These are phyloP conservation scores for Menidia beryllina DNA, from an alignment of 2,113 vertebrate genomes.

Conservation along the genomic window DNA sequence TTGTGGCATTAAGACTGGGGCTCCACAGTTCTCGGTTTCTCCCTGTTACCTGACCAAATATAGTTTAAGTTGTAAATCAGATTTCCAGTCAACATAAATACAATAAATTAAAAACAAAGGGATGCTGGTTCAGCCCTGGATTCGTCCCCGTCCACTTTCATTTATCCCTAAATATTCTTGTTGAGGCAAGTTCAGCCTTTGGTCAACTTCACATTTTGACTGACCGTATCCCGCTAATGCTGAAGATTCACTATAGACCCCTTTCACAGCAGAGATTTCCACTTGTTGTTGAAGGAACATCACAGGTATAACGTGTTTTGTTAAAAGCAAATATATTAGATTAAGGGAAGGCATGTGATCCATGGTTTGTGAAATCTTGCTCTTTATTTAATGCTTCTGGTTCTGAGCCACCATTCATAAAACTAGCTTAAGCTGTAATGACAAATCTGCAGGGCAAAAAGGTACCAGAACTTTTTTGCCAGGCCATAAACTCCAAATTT, in stretches of 20 bases:
- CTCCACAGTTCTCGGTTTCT: conserved; percentile 31
- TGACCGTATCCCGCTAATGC: conserved; percentile 1
- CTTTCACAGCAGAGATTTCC: background rate
- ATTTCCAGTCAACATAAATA: conserved; percentile 61
- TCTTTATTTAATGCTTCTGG: background rate
- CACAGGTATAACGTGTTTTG: background rate
- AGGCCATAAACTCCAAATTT: no score
- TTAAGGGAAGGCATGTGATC: background rate
- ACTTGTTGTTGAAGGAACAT: background rate
- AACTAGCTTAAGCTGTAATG: background rate
- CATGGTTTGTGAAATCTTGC: no score
- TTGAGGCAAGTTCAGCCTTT: conserved; percentile 17
- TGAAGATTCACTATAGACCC: background rate
- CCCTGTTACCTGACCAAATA: conserved; percentile 5
- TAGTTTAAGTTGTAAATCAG: conserved; percentile 2
- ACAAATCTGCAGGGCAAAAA: background rate
- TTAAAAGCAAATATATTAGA: background rate
- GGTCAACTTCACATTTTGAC: conserved; percentile 20
- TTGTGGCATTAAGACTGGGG: conserved; percentile 10
- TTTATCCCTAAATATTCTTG: conserved; percentile 5
- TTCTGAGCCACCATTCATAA: background rate
- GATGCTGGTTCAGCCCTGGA: conserved; percentile 21
- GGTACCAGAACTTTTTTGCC: no score
- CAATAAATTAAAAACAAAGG: conserved; percentile 70
- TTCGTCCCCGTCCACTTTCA: background rate